Conservation (phyloP, 2,797 vertebrate species). For the Sebastes kiyomatsui region DNA sequence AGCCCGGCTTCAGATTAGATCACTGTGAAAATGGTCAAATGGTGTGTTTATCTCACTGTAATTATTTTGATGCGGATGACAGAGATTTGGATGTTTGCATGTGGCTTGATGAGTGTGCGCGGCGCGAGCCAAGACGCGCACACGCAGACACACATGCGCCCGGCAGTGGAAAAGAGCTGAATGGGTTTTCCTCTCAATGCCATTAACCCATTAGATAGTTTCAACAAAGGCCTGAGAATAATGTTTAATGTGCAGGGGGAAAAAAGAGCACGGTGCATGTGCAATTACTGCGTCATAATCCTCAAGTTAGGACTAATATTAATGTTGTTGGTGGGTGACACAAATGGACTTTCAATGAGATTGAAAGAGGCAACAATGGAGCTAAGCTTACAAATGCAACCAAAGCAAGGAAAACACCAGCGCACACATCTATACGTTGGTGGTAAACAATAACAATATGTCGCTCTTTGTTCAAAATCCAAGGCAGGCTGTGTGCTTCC, state of each 20-base stretch:
- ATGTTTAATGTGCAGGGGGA: constrained; percentile 51
- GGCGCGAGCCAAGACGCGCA: constrained; percentile 45
- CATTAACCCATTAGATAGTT: constrained; percentile 85
- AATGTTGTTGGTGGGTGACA: constrained; percentile 66
- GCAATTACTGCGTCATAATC: constrained; percentile 67
- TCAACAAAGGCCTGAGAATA: constrained; percentile 63
- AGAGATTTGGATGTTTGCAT: constrained; percentile 74
- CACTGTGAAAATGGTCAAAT: constrained; percentile 79
- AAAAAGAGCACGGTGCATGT: constrained; percentile 26
- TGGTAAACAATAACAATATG: neutral
- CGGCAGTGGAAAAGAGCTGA: constrained; percentile 52
- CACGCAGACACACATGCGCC: constrained; percentile 15
- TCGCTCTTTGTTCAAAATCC: neutral
- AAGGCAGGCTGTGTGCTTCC: neutral
- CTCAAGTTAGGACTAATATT: constrained; percentile 69
- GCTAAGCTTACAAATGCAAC: constrained; percentile 30
- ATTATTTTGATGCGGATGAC: constrained; percentile 82
- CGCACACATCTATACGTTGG: neutral
- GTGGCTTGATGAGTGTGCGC: constrained; percentile 60
- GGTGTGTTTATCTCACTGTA: constrained; percentile 77
- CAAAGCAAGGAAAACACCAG: constrained; percentile 21
- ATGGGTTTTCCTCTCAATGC: constrained; percentile 70
- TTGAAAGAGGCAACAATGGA: constrained; percentile 51
- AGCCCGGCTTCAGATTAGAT: constrained; percentile 77
- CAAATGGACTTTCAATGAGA: constrained; percentile 88